Conservation (phyloP, 92 coral and sea anemone species). For the Paragorgia papillata region DNA sequence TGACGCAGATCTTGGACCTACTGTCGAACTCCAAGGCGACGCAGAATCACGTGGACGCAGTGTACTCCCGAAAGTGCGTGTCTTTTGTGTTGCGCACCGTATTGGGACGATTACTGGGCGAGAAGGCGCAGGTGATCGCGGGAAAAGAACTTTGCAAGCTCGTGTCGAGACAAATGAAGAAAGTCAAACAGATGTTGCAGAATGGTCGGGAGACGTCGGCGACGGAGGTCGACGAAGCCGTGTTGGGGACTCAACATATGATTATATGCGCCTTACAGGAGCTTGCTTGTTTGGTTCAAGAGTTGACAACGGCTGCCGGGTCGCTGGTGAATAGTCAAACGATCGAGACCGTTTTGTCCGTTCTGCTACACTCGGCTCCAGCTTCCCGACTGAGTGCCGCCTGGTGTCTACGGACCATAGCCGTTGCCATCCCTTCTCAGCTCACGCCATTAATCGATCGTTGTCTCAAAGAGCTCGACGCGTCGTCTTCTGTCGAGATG, state of each 20-base stretch:
- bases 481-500: conserved; percentile 87
- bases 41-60: conserved; percentile 98
- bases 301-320: conserved; percentile 85
- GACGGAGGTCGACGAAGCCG: conserved; percentile 59
- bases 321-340: conserved; percentile 81
- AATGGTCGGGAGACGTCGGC: conserved; percentile 63
- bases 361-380: conserved; percentile 93
- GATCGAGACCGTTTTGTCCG: conserved; percentile 85
- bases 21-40: conserved; percentile 94
- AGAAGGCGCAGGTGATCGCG: conserved; percentile 95
- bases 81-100: conserved; percentile 90
- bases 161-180: conserved; percentile 87
- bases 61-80: conserved; percentile 91
- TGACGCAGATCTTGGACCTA: conserved; percentile 88
- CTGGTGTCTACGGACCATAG: conserved; percentile 90
- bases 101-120: conserved; percentile 88
- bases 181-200: conserved; percentile 60
- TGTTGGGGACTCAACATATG: conserved; percentile 90
- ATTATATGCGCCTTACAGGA: conserved; percentile 96
- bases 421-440: conserved; percentile 90
- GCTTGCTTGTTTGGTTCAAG: conserved; percentile 88
- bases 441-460: conserved; percentile 91
- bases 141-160: conserved; percentile 86
- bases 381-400: conserved; percentile 96
- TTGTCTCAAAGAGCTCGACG: conserved; percentile 78